These are phyloP conservation scores for Carcinoscorpius rotundicauda DNA, from an alignment of 1,140 invertebrate species.

Conservation along the genomic window DNA sequence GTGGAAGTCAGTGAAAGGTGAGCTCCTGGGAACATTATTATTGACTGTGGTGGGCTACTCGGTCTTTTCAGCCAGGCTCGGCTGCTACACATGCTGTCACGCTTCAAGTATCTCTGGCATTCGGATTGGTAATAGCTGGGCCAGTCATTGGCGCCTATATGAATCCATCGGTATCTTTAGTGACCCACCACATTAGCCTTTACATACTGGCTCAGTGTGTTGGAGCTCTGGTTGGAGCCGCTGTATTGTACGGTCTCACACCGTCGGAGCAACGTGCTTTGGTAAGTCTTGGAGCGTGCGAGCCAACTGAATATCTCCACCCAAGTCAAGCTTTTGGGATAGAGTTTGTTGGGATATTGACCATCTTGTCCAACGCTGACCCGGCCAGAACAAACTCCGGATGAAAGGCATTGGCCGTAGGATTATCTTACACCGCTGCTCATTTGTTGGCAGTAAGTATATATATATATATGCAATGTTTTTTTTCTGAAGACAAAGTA, in stretches of 20 bases:
- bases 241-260: conserved; percentile 21
- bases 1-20: conserved; percentile 25
- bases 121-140: conserved; percentile 33
- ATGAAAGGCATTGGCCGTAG: conserved; percentile 33
- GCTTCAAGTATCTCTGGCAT: conserved; percentile 22
- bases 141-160: conserved; percentile 36
- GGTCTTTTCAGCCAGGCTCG: conserved; percentile 2
- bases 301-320: conserved; percentile 8
- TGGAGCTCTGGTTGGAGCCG: conserved; percentile 33
- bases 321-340: conserved; percentile 24
- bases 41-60: conserved; percentile 18
- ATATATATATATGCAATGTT: too few species aligned
- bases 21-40: conserved; percentile 22
- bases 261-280: conserved; percentile 3
- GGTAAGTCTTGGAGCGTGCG: conserved; percentile 28
- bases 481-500: too few species aligned
- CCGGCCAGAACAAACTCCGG: conserved; percentile 19
- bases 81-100: not conserved
- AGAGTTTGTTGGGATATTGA: conserved; percentile 25
- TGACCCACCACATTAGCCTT: conserved; percentile 31
- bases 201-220: conserved; percentile 26
- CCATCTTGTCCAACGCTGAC: conserved; percentile 24
- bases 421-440: conserved; percentile 44
- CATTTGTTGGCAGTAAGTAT: conserved; percentile 47
- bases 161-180: conserved; percentile 35